phyloP scores from a whole-genome alignment of 2,888 invertebrate genomes.

The Drosophila anomelani region DNA sequence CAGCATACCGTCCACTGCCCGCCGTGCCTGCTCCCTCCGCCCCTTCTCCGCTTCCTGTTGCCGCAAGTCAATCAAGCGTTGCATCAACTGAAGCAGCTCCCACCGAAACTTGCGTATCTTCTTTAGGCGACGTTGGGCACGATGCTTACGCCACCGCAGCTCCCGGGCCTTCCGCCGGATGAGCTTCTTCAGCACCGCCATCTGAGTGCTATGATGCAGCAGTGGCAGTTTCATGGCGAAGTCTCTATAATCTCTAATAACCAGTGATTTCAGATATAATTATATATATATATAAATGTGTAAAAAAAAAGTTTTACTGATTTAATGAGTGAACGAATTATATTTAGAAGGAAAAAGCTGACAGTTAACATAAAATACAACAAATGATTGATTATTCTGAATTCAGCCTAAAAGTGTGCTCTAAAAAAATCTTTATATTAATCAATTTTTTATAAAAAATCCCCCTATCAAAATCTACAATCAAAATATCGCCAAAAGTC shows the following conservation, averaged over 20 bases:
- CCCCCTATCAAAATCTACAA: neutral
- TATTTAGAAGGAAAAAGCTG: neutral
- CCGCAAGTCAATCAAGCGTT: conserved; percentile 6
- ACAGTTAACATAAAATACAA: neutral
- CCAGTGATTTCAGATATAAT: neutral
- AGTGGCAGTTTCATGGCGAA: conserved; percentile 26
- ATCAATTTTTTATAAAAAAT: neutral
- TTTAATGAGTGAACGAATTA: neutral
- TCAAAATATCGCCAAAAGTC: conserved; percentile 3
- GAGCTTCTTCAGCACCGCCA: conserved; percentile 28
- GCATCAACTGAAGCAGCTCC: conserved; percentile 26
- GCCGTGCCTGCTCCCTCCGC: neutral
- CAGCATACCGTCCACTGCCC: neutral
- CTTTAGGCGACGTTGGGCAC: conserved; percentile 12
- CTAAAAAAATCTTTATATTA: too few relatives aligned
- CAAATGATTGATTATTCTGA: neutral
- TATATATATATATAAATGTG: neutral
- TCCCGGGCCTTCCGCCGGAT: conserved; percentile 30
- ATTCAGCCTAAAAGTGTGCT: too few relatives aligned
- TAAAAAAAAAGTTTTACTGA: neutral
- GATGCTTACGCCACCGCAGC: conserved; percentile 13
- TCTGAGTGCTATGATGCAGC: conserved; percentile 16
- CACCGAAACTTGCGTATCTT: conserved; percentile 29
- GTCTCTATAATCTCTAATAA: neutral
- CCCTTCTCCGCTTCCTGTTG: neutral